A percentile compares a stretch with the other conserved stretches of the same genome.
These are phyloP conservation scores for Eutrigla gurnardus DNA, from an alignment of 2,797 vertebrate genomes.

Conservation along the genomic window DNA sequence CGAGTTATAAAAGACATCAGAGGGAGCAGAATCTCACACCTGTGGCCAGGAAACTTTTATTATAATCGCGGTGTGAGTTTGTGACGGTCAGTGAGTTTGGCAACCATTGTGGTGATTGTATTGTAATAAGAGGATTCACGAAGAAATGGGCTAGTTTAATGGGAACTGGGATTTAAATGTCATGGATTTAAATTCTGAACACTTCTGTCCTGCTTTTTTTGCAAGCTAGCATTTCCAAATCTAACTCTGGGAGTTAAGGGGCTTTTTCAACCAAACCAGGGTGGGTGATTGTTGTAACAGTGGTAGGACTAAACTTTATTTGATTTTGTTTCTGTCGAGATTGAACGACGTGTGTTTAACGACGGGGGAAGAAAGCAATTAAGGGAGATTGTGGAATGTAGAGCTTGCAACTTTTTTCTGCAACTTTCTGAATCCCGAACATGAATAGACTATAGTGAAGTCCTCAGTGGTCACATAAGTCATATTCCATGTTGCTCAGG, in stretches of 20 bases:
- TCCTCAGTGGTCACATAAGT: no score
- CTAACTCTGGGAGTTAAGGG: no score
- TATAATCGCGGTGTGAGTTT: conserved; percentile 30
- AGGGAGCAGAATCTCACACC: conserved; percentile 50
- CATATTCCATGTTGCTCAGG: neutral
- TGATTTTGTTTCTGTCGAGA: neutral
- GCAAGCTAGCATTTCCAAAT: no score
- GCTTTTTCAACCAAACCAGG: no score
- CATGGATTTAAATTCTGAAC: neutral
- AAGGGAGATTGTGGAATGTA: no score
- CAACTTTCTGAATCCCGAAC: no score
- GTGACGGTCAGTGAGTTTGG: conserved; percentile 29
- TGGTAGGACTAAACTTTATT: neutral
- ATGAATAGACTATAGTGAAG: no score
- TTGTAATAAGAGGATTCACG: conserved; percentile 38
- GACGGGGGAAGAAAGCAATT: no score
- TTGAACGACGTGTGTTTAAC: no score
- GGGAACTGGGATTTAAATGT: neutral
- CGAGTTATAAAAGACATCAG: conserved; percentile 37
- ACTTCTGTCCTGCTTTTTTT: conserved; percentile 6
- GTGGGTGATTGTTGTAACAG: no score
- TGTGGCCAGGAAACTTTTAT: conserved; percentile 41
- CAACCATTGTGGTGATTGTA: conserved; percentile 29
- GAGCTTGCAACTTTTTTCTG: no score
- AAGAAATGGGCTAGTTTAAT: conserved; percentile 26